These are phyloP conservation scores for Hesperia comma DNA, from an alignment of 2,888 invertebrate species.

Conservation along the genomic window DNA sequence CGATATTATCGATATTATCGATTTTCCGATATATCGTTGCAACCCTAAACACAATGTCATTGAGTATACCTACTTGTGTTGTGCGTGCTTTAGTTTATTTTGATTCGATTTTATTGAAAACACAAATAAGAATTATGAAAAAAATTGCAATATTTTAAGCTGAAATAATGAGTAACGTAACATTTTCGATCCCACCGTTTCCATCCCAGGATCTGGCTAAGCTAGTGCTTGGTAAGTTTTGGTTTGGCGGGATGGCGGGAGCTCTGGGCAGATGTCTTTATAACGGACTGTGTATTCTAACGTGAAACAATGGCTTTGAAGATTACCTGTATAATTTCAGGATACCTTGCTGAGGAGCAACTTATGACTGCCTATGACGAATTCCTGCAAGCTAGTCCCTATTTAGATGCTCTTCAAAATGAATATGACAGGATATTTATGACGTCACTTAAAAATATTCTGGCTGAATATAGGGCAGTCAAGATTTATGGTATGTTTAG, in stretches of 20 bases:
- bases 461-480: conserved; percentile 78
- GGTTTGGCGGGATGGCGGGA: conserved; percentile 78
- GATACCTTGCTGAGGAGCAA: conserved; percentile 78
- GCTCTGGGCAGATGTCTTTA: conserved; percentile 44
- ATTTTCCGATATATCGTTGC: too few species aligned
- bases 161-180: conserved; percentile 39
- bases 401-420: conserved; percentile 73
- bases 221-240: conserved; percentile 72
- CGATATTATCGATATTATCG: too few species aligned
- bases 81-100: conserved; percentile 20
- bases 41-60: not conserved
- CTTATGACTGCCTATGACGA: conserved; percentile 80
- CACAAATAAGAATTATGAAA: conserved; percentile 14
- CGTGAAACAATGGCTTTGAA: not conserved
- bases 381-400: conserved; percentile 76
- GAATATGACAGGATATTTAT: conserved; percentile 80
- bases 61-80: not conserved
- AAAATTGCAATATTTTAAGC: not conserved
- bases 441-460: conserved; percentile 75
- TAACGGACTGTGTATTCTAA: conserved; percentile 42
- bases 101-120: not conserved
- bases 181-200: conserved; percentile 73
- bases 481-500: conserved; percentile 73
- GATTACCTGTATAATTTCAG: conserved; percentile 53
- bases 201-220: conserved; percentile 77